Evolutionary conservation across 2,888 invertebrate species (phyloP).

Genomic region (Lasius platythorax): DNA sequence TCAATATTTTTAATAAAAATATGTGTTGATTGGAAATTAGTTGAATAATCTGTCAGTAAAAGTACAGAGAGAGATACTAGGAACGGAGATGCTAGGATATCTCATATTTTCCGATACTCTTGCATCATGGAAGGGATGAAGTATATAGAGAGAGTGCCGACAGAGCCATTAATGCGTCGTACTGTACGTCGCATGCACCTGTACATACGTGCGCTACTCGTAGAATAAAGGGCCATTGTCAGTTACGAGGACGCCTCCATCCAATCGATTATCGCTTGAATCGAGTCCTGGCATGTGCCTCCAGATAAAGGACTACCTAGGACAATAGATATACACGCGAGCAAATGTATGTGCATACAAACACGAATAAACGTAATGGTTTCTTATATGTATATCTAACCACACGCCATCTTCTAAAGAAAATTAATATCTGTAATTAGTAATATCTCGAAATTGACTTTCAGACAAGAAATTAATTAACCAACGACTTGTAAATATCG

Average conservation of each 20-base stretch:
- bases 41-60: conserved; percentile 1
- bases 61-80: not conserved
- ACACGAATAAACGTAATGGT: conserved; percentile 25
- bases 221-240: conserved; percentile 68
- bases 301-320: conserved; percentile 62
- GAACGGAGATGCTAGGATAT: not conserved
- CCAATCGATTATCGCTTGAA: conserved; percentile 73
- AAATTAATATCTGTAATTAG: conserved; percentile 53
- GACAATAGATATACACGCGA: conserved; percentile 62
- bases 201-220: conserved; percentile 66
- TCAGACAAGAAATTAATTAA: conserved; percentile 46
- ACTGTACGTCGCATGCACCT: conserved; percentile 66
- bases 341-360: conserved; percentile 22
- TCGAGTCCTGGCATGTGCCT: conserved; percentile 64
- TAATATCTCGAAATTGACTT: conserved; percentile 43
- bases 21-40: conserved; percentile 1
- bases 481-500: not conserved
- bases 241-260: conserved; percentile 60
- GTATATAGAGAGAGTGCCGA: conserved; percentile 26
- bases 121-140: conserved; percentile 29
- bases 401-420: conserved; percentile 40
- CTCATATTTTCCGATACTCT: conserved; percentile 37
- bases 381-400: not conserved
- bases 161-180: conserved; percentile 49
- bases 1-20: not conserved